Evolutionary conservation across 2,888 invertebrate species (phyloP).

Genomic region (Busseola fusca): DNA sequence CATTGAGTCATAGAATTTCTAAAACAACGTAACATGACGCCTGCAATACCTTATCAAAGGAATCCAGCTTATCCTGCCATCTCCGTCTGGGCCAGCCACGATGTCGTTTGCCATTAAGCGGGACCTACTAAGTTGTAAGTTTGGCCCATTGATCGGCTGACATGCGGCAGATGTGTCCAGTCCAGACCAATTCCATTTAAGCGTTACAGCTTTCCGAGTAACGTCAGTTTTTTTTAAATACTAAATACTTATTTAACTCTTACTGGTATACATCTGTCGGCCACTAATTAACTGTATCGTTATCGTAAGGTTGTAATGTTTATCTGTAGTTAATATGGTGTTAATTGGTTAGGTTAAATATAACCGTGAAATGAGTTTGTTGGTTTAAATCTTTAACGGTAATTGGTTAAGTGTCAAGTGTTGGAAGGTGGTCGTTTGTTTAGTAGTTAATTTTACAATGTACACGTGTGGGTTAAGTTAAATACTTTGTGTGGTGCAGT

Average conservation of each 20-base stretch:
- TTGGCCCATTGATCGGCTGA: too few species aligned
- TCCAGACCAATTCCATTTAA: too few species aligned
- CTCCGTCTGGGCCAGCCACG: too few species aligned
- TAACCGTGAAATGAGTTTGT: constrained; percentile 54
- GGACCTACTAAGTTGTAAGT: too few species aligned
- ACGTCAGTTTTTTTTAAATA: neutral
- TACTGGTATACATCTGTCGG: constrained; percentile 49
- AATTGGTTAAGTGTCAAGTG: constrained; percentile 22
- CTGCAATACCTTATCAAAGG: too few species aligned
- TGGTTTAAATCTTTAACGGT: constrained; percentile 47
- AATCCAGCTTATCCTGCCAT: too few species aligned
- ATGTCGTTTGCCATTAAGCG: too few species aligned
- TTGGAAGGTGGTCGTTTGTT: constrained; percentile 22
- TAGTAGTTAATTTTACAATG: constrained; percentile 23
- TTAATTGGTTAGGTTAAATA: constrained; percentile 59
- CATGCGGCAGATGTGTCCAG: too few species aligned
- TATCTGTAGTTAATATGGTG: constrained; percentile 53
- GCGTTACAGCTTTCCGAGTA: too few species aligned
- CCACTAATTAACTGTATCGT: constrained; percentile 54
- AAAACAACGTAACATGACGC: neutral
- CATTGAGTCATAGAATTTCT: constrained; percentile 22
- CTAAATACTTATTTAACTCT: neutral
- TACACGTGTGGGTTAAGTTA: neutral
- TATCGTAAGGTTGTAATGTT: too few species aligned
- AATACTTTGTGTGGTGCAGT: neutral